A percentile compares a stretch with the other conserved stretches of the same genome.
These are phyloP conservation scores for Chloropsis cyanopogon DNA, from an alignment of 2,113 vertebrate species.

Conservation along the genomic window DNA sequence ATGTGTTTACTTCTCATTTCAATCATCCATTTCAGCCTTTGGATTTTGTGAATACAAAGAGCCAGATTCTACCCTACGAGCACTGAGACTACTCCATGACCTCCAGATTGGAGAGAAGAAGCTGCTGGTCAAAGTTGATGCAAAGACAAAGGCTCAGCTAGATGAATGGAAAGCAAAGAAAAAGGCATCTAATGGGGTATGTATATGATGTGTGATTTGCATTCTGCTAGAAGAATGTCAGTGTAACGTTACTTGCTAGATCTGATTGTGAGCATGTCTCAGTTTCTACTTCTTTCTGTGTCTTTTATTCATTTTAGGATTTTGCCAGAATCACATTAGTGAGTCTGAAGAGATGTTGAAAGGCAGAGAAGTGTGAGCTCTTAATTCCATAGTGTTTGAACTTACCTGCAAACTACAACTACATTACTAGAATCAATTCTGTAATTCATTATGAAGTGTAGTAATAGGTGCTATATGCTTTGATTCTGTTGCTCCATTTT, in stretches of 20 bases:
- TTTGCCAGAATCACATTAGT: not conserved
- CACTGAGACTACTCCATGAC: conserved; percentile 91
- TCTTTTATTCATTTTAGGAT: not conserved
- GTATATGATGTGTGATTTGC: conserved; percentile 9
- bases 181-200: conserved; percentile 90
- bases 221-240: not conserved
- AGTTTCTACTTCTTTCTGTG: not conserved
- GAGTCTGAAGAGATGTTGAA: not conserved
- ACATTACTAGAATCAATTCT: not conserved
- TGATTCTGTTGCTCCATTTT: not conserved
- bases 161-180: conserved; percentile 99
- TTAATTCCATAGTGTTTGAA: not conserved
- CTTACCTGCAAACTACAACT: not conserved
- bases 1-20: not conserved
- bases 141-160: conserved; percentile 96
- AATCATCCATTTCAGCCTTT: conserved; percentile 80
- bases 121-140: conserved; percentile 96
- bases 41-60: conserved; percentile 99
- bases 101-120: conserved; percentile 97
- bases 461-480: not conserved
- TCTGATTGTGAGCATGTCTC: not conserved
- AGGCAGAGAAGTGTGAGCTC: not conserved
- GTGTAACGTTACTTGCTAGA: not conserved
- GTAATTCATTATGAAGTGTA: not conserved
- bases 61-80: conserved; percentile 93